Base-by-base conservation (phyloP, 2,797 vertebrate genomes). In the Scarus forsteni region DNA sequence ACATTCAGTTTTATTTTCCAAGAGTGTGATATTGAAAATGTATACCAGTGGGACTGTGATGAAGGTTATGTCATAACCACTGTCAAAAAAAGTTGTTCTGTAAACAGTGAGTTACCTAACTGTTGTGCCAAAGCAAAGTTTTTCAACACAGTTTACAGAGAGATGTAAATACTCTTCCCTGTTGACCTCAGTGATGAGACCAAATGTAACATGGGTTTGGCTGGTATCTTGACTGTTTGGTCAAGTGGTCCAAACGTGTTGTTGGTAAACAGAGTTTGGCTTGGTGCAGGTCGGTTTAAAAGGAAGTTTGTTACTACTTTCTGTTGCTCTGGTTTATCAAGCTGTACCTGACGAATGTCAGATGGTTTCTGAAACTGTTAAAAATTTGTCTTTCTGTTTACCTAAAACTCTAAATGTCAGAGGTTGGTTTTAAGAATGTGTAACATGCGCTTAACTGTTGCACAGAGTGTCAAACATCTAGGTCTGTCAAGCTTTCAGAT, bases 351-450 rank as follows among this genome's bases (percentile, higher is more conserved):
- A 13, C 44, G 51, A 40, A 12, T 8, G 3, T 16, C 6, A 57
- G 35, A 15, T 9, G 8, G 10, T 16, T 14, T 44, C 44, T 10
- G 5, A 51, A 50, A 66, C 55, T 16, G 14, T 54, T 16, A 44
- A 0, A 8, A 27, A 8, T 49, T 0, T 18, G 55, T 42, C 16
- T 34, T 34, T 62, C 35, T n/a, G 42, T 34, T 18, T 2, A 62
- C 6, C 10, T 42, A 46, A 8, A 54, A 56, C 48, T 18, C 14
- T 16, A 43, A 13, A 27, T 35, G 2, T 0, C 16, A 10, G 34
- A 68, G 49, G 49, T 51, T 49, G 62, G 46, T 45, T 61, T 71
- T 12, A n/a, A 2, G 18, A 39, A 34, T 1, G 7, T 44, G 42
- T 16, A 4, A 18, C 18, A 10, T 19, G 27, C 46, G 19, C 3